Evolutionary conservation across 2,113 vertebrate genomes (phyloP), one percentile per base, ranked within the genome.

Genomic region (Lethenteron reissneri): DNA sequence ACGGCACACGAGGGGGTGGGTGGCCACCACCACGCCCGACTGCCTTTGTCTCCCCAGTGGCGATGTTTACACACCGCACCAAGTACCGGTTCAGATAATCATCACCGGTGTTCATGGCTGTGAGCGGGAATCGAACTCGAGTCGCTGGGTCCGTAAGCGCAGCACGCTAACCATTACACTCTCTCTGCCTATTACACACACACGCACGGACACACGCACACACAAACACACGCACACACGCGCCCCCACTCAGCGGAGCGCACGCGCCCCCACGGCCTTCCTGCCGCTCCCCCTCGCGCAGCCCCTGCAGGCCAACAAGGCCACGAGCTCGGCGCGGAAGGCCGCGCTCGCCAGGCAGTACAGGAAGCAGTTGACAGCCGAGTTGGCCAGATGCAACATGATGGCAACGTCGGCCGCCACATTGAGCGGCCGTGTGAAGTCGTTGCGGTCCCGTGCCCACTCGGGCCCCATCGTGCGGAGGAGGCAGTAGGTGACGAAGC

Each of bases 361-460:
- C 12, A 85, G 79, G 71, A 85, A 74, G 76, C 84, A 83, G 77
- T 85, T 85, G 73, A 83, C 83, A 78, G 78, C 77, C 73, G 82
- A 83, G 75, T 83, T 84, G 17, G 84, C 79, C 79, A 82, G 84
- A 74, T 85, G 83, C 73, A 85, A 77, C 84, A 85, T 85, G 76
- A 83, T 84, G 72, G 81, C 81, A 56, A 84, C 1, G 72, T 85
- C 84, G 13, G 81, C 75, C 0, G 79, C 76, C 60, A 83, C 72
- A 2, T 84, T 84, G 76, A 84, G 83, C 59, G 79, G 74, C 56
- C 82, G 73, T n/a, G 71, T 70, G 75, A 84, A 84, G 77, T 85
- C 78, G 0, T 84, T 73, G 11, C 84, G 76, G 75, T 85, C 11
- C 56, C 83, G 84, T 71, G 71, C 11, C 3, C 76, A 72, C 0